These are phyloP conservation scores for Poecilobothrus nobilitatus DNA, from an alignment of 2,888 invertebrate species.

Conservation along the genomic window DNA sequence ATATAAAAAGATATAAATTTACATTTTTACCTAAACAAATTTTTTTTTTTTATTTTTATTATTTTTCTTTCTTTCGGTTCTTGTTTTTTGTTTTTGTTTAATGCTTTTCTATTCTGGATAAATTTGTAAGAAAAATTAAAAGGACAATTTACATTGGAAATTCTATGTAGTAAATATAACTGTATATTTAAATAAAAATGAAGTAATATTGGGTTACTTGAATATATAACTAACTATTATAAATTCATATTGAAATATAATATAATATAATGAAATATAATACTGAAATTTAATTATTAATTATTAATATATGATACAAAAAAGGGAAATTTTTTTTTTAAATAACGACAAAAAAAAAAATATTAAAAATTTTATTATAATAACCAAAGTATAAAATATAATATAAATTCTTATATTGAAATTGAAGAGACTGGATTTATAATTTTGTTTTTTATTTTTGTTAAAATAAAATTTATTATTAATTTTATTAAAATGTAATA, in stretches of 20 bases:
- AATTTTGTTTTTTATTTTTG: too few relatives aligned
- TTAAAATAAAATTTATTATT: too few relatives aligned
- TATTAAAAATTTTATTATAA: background rate
- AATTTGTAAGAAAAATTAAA: too few relatives aligned
- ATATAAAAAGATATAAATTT: background rate
- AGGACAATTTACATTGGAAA: too few relatives aligned
- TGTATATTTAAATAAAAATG: background rate
- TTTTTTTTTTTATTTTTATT: background rate
- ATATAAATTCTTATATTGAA: background rate
- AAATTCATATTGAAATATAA: too few relatives aligned
- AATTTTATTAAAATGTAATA: too few relatives aligned
- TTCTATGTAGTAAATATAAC: background rate
- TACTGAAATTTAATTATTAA: too few relatives aligned
- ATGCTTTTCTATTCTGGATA: too few relatives aligned
- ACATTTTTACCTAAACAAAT: background rate
- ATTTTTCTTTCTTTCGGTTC: background rate
- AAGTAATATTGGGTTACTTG: background rate
- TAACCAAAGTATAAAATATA: background rate
- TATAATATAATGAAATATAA: too few relatives aligned
- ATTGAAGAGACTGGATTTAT: background rate
- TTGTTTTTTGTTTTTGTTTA: too few relatives aligned
- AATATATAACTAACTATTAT: too few relatives aligned
- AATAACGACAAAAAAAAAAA: background rate
- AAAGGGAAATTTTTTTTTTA: background rate
- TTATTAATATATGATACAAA: too few relatives aligned